Evolutionary conservation across 2,113 vertebrate species (phyloP).

Genomic region (Cheilinus undulatus): DNA sequence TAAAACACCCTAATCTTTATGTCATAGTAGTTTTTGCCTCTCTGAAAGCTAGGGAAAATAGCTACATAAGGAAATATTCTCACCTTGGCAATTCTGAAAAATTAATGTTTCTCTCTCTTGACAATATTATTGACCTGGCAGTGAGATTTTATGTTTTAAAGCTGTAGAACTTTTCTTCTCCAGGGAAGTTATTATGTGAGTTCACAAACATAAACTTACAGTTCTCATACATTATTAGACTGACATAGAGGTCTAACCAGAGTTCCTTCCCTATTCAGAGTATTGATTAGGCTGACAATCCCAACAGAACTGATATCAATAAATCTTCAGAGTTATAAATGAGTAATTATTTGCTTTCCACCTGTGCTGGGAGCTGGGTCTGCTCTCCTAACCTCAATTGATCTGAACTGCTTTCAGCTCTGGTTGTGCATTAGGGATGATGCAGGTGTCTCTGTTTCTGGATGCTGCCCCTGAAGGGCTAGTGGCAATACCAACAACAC

Average conservation of each 20-base stretch:
- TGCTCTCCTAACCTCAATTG: conserved; percentile 20
- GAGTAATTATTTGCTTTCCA: conserved; percentile 59
- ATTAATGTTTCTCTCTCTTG: neutral
- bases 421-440: conserved; percentile 29
- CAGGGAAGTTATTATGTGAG: neutral
- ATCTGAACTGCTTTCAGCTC: conserved; percentile 24
- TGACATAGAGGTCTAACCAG: neutral
- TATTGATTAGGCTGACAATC: conserved; percentile 26
- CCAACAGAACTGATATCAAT: conserved; percentile 14
- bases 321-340: conserved; percentile 38
- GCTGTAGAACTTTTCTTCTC: neutral
- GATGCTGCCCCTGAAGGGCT: conserved; percentile 70
- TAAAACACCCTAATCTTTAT: too few species aligned
- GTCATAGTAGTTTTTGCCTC: neutral
- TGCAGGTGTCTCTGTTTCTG: conserved; percentile 48
- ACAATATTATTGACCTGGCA: too few species aligned
- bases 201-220: neutral
- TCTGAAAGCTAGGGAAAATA: neutral
- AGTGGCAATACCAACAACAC: conserved; percentile 76
- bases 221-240: neutral
- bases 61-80: neutral
- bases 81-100: too few species aligned
- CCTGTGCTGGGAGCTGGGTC: conserved; percentile 21
- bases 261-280: neutral
- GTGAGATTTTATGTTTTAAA: neutral